Evolutionary conservation across 2,797 vertebrate species (phyloP).

Genomic region (Xerus rutilus): DNA sequence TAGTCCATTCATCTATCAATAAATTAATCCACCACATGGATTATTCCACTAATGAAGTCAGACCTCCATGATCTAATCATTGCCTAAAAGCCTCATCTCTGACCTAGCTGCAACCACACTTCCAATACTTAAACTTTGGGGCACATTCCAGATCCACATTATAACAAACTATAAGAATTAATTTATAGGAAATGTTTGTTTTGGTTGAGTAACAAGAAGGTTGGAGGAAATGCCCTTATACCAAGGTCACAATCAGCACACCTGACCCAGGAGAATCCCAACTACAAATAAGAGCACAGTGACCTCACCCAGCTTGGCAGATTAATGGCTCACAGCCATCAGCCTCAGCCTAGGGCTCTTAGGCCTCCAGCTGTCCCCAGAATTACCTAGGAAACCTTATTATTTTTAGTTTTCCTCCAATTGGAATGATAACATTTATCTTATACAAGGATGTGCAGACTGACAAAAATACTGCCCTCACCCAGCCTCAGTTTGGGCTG

Average conservation of each 20-base stretch:
- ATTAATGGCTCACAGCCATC: neutral
- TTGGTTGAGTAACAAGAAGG: neutral
- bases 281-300: neutral
- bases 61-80: too few species aligned
- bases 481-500: neutral
- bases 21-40: too few species aligned
- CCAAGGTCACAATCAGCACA: neutral
- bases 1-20: too few species aligned
- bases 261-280: neutral
- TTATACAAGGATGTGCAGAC: neutral
- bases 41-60: too few species aligned
- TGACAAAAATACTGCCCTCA: neutral
- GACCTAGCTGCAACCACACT: too few species aligned
- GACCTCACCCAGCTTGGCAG: neutral
- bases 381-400: neutral
- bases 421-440: neutral
- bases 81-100: too few species aligned
- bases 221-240: neutral
- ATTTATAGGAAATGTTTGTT: neutral
- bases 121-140: too few species aligned
- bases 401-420: conserved; percentile 24
- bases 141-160: too few species aligned
- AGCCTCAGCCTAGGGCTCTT: neutral
- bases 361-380: neutral
- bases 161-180: neutral